Evolutionary conservation across 2,113 vertebrate species (phyloP).

Genomic region (Alces alces): DNA sequence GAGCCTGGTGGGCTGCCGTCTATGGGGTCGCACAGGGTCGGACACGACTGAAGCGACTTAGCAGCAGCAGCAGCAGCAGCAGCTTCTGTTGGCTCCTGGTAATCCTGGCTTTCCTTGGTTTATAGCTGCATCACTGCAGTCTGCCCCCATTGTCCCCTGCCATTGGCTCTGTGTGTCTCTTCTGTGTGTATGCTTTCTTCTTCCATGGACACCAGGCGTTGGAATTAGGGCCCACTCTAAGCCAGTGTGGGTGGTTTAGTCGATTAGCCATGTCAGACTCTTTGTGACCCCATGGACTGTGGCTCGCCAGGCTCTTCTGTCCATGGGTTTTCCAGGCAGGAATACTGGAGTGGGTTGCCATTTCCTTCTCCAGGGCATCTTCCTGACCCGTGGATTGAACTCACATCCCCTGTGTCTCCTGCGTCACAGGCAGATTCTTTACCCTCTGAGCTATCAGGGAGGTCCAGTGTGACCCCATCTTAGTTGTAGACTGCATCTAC

Average conservation of each 20-base stretch:
- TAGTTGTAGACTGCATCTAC: not conserved
- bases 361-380: not conserved
- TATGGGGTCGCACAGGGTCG: no score
- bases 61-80: no score
- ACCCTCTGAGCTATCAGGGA: not conserved
- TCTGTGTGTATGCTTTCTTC: not conserved
- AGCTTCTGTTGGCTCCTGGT: not conserved
- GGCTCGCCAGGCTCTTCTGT: not conserved
- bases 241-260: not conserved
- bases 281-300: not conserved
- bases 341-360: not conserved
- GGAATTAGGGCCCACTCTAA: not conserved
- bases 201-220: not conserved
- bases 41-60: no score
- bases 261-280: rapidly evolving
- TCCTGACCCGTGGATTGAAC: not conserved
- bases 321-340: not conserved
- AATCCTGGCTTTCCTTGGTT: not conserved
- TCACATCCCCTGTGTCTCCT: not conserved
- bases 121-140: not conserved
- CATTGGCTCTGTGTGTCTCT: not conserved
- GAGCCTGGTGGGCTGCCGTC: no score
- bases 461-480: not conserved
- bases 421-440: not conserved
- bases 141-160: not conserved